Base-by-base conservation (phyloP, 2,113 vertebrate species). In the Oxyruncus cristatus region DNA sequence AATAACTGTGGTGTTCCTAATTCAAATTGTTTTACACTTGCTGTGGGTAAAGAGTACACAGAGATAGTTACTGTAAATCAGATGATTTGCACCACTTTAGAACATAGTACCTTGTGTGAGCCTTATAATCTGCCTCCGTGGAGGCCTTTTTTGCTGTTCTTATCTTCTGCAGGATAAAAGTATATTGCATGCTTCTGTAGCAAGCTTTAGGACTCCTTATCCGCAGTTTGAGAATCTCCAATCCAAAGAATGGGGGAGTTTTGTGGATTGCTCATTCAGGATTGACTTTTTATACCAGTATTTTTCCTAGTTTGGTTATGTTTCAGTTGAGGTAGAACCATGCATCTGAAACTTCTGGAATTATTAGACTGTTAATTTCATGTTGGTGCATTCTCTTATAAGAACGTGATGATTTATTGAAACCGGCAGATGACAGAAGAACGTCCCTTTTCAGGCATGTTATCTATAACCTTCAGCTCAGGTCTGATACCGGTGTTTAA, bases 1-100 rank as follows among this genome's bases (percentile, higher is more conserved):
- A 95, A 95, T 95, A 94, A 96, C 90, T 65, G 58, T 88, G 47
- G 72, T 80, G 63, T 77, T 94, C 82, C 68, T 95, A 93, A 96
- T 96, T 96, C 95, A 96, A 85, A 92, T 92, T 91, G 87, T 83
- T 96, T 96, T 96, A 96, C 21, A 28, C 72, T 92, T 95, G 84
- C 82, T 90, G 50, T 80, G 95, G 89, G 86, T 92, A 75, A 95
- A 93, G 61, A 95, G 83, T 72, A 49, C 70, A 67, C 83, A 84
- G 3, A 5, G 88, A 92, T 92, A 95, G 92, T 86, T 95, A 84
- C 53, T 87, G 76, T 96, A 95, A 93, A 97, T 96, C 95, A 92
- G 80, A 95, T 96, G 93, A 95, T 95, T 96, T 96, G 84, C 73
- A 87, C 56, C 56, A 89, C 55, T 92, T 96, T 91, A 81, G 70